Conservation (phyloP, 2,113 vertebrate species). For the Tor tambroides region DNA sequence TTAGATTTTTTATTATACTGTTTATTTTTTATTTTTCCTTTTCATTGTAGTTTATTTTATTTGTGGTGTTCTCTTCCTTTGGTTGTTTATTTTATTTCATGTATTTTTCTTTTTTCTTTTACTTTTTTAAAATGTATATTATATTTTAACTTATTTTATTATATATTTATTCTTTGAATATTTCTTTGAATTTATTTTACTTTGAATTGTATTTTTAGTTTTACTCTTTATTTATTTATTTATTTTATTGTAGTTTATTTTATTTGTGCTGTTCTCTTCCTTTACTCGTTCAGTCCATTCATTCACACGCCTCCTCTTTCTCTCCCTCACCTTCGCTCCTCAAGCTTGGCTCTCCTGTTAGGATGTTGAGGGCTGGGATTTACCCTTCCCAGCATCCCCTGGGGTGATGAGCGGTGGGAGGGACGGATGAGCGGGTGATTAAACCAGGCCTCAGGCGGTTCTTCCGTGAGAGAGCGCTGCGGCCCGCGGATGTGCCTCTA, state of each 20-base stretch:
- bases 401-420: slow-evolving; percentile 8
- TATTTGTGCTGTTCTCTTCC: background rate
- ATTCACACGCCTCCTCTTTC: background rate
- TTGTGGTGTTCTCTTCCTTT: no score
- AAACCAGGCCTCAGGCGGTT: slow-evolving; percentile 51
- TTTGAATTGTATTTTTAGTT: no score
- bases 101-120: no score
- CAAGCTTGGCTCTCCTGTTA: slow-evolving; percentile 21
- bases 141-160: no score
- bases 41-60: no score
- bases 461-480: slow-evolving; percentile 32
- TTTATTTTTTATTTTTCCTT: no score
- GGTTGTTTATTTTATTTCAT: no score
- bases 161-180: no score
- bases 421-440: slow-evolving; percentile 53
- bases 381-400: slow-evolving; percentile 49
- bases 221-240: background rate
- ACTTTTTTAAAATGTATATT: no score
- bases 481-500: slow-evolving; percentile 12
- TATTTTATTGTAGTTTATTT: background rate
- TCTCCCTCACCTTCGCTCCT: slow-evolving; percentile 16
- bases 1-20: no score
- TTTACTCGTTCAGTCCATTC: background rate
- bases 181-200: no score
- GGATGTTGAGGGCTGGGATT: slow-evolving; percentile 12